A percentile compares a stretch with the other conserved stretches of the same genome.
Conservation (phyloP, 2,888 invertebrate genomes). For the Melanotus villosus region DNA sequence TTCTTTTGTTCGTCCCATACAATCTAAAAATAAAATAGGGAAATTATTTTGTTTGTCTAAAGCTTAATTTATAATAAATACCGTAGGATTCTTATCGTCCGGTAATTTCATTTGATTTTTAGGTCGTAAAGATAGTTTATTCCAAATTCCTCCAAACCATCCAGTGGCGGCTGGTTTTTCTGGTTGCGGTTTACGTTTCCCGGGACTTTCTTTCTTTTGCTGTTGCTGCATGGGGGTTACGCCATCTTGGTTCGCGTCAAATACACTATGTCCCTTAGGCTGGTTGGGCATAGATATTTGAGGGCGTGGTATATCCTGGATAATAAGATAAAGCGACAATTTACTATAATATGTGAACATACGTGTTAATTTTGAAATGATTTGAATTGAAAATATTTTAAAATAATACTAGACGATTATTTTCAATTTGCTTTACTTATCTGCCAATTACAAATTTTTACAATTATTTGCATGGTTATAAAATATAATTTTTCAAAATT, state of each 20-base stretch:
- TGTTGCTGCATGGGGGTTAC: conserved; percentile 19
- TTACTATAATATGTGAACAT: conserved; percentile 59
- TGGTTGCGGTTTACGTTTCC: conserved; percentile 44
- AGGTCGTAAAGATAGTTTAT: conserved; percentile 84
- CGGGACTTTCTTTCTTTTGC: conserved; percentile 46
- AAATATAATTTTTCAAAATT: too few relatives aligned
- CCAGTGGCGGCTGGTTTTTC: conserved; percentile 67
- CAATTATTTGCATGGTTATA: too few relatives aligned
- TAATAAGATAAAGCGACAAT: conserved; percentile 64
- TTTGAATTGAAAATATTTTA: background rate
- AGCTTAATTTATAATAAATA: conserved; percentile 70
- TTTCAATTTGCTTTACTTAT: too few relatives aligned
- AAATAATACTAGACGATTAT: too few relatives aligned
- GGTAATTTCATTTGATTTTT: conserved; percentile 97
- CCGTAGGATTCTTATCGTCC: conserved; percentile 93
- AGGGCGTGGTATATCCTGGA: conserved; percentile 66
- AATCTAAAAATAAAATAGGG: conserved; percentile 73
- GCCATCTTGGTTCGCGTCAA: conserved; percentile 55
- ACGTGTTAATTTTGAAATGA: conserved; percentile 13
- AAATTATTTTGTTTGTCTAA: background rate
- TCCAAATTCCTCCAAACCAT: conserved; percentile 92
- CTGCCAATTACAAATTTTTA: too few relatives aligned
- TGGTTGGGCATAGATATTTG: conserved; percentile 74
- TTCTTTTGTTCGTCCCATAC: conserved; percentile 93
- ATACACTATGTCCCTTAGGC: conserved; percentile 61